Evolutionary conservation across 2,888 invertebrate genomes (phyloP).

Genomic region (Ochropleura leucogaster): DNA sequence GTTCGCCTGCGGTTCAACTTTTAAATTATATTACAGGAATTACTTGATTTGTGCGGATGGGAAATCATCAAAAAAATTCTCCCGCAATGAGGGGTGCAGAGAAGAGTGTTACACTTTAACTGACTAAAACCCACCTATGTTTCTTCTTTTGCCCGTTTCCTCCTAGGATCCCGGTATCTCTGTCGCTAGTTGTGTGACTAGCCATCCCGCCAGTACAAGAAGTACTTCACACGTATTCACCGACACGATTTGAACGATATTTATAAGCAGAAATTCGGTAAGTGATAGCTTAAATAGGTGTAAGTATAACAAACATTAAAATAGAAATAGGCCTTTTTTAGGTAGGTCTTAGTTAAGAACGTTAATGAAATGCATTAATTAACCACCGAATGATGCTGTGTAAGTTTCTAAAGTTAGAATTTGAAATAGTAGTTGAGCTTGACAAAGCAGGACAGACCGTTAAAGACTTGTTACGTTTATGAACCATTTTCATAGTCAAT

Average conservation of each 20-base stretch:
- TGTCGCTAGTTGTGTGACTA: too few species aligned
- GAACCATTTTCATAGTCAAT: not conserved
- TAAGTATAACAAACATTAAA: not conserved
- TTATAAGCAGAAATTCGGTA: not conserved
- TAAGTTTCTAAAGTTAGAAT: not conserved
- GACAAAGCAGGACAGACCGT: too few species aligned
- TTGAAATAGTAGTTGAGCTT: too few species aligned
- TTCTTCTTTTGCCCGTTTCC: too few species aligned
- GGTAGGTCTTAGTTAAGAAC: not conserved
- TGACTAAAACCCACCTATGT: too few species aligned
- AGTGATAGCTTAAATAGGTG: not conserved
- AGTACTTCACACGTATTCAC: not conserved
- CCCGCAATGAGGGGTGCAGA: too few species aligned
- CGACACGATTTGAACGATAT: not conserved
- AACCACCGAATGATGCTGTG: not conserved
- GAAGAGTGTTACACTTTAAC: too few species aligned
- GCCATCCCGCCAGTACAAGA: not conserved
- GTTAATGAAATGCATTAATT: not conserved
- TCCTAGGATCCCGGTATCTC: too few species aligned
- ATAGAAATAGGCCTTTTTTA: not conserved
- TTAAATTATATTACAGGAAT: not conserved
- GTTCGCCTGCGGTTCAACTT: not conserved
- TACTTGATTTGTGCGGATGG: too few species aligned
- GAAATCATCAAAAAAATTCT: too few species aligned
- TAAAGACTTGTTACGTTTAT: not conserved